Evolutionary conservation across 2,113 vertebrate species (phyloP).

Genomic region (Thalassarche chlororhynchos): DNA sequence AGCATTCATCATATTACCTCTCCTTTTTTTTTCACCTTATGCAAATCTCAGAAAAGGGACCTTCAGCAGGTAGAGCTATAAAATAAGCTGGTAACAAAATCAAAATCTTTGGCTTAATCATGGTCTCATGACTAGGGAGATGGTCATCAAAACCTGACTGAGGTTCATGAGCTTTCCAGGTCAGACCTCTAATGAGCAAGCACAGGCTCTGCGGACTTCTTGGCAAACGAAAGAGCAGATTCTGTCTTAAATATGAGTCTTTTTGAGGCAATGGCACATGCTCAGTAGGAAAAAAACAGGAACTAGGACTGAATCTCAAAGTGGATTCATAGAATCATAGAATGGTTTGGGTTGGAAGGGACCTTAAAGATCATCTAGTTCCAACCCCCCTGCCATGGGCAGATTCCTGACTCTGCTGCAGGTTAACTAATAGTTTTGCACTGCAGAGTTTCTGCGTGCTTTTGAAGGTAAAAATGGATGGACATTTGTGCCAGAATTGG

Average conservation of each 20-base stretch:
- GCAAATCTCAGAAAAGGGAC: constrained; percentile 1
- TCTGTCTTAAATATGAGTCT: neutral
- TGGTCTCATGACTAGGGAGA: neutral
- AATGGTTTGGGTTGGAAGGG: no score
- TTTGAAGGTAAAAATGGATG: neutral
- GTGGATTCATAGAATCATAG: neutral
- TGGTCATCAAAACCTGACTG: neutral
- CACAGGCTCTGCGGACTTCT: neutral
- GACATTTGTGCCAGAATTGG: neutral
- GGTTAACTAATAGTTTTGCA: neutral
- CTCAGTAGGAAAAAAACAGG: neutral
- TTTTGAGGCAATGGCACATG: neutral
- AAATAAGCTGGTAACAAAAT: neutral
- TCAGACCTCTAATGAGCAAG: neutral
- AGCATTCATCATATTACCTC: constrained; percentile 51
- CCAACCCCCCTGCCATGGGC: no score
- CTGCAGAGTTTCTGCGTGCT: neutral
- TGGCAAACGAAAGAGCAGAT: neutral
- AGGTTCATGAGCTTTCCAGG: neutral
- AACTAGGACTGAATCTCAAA: neutral
- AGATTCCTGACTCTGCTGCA: neutral
- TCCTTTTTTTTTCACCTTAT: neutral
- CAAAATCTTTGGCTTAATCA: neutral
- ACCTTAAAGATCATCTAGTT: no score
- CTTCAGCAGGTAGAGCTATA: neutral